Evolutionary conservation across 1,140 invertebrate genomes (phyloP).

Genomic region (Polypedilum vanderplanki): DNA sequence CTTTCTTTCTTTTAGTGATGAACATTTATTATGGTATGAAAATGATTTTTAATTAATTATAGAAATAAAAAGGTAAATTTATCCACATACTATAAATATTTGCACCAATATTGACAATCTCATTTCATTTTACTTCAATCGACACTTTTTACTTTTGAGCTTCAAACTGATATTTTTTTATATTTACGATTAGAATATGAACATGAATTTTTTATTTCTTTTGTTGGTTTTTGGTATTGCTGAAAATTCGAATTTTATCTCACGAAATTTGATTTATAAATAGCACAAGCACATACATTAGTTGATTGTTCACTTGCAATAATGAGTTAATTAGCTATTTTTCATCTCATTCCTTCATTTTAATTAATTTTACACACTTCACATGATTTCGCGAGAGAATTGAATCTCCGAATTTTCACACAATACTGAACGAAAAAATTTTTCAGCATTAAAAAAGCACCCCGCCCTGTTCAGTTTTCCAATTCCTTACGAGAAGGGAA

Average conservation of each 20-base stretch:
- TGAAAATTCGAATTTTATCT: conserved; percentile 24
- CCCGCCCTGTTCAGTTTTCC: conserved; percentile 22
- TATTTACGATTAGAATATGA: neutral
- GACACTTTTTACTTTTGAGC: neutral
- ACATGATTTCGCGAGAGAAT: neutral
- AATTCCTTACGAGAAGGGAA: neutral
- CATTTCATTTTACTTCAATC: neutral
- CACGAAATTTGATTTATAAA: neutral
- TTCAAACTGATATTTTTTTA: neutral
- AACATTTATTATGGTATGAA: too few relatives aligned
- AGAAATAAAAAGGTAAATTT: neutral
- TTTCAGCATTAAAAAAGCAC: conserved; percentile 25
- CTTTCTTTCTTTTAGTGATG: neutral
- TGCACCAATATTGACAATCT: conserved; percentile 22
- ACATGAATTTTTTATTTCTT: neutral
- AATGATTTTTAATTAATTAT: too few relatives aligned
- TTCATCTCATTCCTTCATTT: neutral
- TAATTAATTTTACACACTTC: neutral
- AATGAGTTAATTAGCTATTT: too few relatives aligned
- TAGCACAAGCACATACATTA: too few relatives aligned
- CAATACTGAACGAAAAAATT: conserved; percentile 23
- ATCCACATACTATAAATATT: neutral
- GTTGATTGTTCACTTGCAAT: too few relatives aligned
- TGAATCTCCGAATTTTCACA: conserved; percentile 21
- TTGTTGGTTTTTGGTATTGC: neutral